These are phyloP conservation scores for Sanderia malayensis DNA, from an alignment of 30 jellyfish, hydroid and myxozoan genomes.

Conservation along the genomic window DNA sequence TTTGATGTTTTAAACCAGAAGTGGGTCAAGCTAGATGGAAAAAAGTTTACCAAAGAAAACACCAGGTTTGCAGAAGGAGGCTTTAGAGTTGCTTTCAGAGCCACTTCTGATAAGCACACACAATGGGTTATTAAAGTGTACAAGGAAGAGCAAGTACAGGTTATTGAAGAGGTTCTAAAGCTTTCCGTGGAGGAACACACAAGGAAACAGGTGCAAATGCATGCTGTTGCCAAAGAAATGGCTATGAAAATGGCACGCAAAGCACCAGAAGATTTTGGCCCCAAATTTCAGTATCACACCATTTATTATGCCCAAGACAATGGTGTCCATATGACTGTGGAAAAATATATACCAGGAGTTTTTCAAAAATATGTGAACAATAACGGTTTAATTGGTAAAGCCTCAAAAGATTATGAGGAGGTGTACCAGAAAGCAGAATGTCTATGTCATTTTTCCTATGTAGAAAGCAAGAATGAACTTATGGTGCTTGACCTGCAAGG, in stretches of 20 bases:
- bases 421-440: slow-evolving; percentile 2
- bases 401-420: background rate
- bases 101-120: background rate
- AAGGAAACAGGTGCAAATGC: slow-evolving; percentile 54
- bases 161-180: background rate
- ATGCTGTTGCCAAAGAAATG: slow-evolving; percentile 23
- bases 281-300: background rate
- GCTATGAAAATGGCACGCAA: background rate
- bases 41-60: background rate
- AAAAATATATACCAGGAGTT: background rate
- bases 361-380: background rate
- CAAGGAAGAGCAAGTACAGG: slow-evolving; percentile 5
- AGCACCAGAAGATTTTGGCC: background rate
- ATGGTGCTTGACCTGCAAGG: background rate
- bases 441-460: background rate
- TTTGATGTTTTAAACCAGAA: background rate
- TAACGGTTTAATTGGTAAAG: background rate
- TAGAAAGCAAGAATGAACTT: background rate
- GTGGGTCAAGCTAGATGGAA: slow-evolving; percentile 5
- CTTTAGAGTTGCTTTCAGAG: slow-evolving; percentile 3
- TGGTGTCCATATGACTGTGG: slow-evolving; percentile 5
- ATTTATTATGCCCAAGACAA: background rate
- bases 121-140: background rate
- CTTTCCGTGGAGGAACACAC: slow-evolving; percentile 16
- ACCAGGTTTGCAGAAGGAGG: background rate